Conservation (phyloP, 2,113 vertebrate species). For the Pipra filicauda region DNA sequence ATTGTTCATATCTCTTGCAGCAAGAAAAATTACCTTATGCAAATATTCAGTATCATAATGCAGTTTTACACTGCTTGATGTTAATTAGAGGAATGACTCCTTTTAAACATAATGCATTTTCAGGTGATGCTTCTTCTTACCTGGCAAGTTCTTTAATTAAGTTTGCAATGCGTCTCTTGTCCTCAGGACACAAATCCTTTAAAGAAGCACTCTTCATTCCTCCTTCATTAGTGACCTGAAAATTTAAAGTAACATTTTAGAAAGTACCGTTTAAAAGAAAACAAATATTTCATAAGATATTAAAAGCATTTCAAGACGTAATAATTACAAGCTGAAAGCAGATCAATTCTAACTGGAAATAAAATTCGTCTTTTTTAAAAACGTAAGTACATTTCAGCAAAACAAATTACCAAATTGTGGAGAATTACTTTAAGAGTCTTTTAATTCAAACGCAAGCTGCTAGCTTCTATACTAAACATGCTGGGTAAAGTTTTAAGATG, state of each 20-base stretch:
- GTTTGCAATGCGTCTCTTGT: conserved; percentile 94
- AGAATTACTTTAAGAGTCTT: background rate
- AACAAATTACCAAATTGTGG: background rate
- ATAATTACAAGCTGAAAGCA: background rate
- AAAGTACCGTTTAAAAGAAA: conserved; percentile 40
- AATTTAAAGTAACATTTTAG: conserved; percentile 54
- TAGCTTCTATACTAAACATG: background rate
- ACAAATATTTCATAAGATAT: conserved; percentile 32
- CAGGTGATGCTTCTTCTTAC: conserved; percentile 71
- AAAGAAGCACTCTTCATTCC: conserved; percentile 80
- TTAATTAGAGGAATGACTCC: conserved; percentile 22
- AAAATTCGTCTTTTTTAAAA: background rate
- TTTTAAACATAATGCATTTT: conserved; percentile 42
- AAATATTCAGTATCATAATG: background rate
- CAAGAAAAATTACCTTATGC: background rate
- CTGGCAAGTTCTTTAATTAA: conserved; percentile 96
- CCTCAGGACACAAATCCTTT: conserved; percentile 96
- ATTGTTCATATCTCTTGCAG: background rate
- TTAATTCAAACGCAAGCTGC: background rate
- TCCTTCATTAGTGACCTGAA: conserved; percentile 74
- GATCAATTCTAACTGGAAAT: conserved; percentile 4
- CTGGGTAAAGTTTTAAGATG: background rate
- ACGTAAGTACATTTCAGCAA: background rate
- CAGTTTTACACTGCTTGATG: background rate
- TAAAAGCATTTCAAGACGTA: conserved; percentile 31